Base-by-base conservation (phyloP, 2,888 invertebrate genomes). In the Scaptomyza cyrtandrae region DNA sequence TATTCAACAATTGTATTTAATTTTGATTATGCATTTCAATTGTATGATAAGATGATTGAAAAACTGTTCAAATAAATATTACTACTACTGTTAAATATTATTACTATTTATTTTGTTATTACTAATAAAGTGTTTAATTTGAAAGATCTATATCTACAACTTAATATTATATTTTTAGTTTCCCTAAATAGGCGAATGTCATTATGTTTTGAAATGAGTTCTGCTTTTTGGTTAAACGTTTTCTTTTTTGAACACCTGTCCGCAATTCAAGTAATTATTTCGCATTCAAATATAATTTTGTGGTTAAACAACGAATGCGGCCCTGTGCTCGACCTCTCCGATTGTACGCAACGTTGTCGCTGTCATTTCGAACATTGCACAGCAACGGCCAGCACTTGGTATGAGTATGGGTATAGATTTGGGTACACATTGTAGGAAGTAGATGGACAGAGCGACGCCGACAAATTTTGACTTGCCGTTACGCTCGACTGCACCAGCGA, bases 381-480 rank as follows among this genome's bases (percentile, higher is more conserved):
- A 57, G 43, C 57, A 45, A 33, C 7, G 19, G 39, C 7, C 11
- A 29, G 37, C n/a, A 6, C 11, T 43, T 16, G 35, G 11, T 27
- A 43, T 44, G 14, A 6, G 31, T 27, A 41, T 24, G 39, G 29
- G 16, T 52, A 58, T 50, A 58, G 50, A 61, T 55, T 61, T 48
- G 61, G 67, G 60, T 58, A 57, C 62, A 65, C 35, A 35, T 0
- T 2, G 41, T 41, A 41, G 71, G 64, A 75, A 65, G 59, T 63
- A 52, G 65, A 56, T 59, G 77, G 75, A 69, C 73, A 52, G 59
- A 71, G 24, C 58, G 74, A 68, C 70, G 81, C 78, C 70, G 70
- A 78, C 77, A 71, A 80, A 75, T 85, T 82, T 80, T 79, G 83
- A 80, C 75, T 85, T 82, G 73, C 66, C 78, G 83, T 74, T 80